Conservation (phyloP, 1,140 invertebrate genomes). For the Drosophila baimaii region DNA sequence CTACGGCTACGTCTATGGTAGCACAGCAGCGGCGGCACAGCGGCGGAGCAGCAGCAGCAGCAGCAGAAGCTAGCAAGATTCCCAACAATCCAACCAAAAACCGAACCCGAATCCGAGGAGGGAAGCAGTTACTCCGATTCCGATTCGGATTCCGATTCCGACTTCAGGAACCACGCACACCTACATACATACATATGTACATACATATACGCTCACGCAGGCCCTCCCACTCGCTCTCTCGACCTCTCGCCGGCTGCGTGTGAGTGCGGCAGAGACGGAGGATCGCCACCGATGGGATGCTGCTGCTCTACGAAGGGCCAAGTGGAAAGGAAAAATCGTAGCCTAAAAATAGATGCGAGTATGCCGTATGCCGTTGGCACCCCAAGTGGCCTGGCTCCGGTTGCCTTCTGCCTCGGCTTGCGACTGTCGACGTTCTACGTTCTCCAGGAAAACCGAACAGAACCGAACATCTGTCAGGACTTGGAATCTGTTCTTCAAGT, state of each 20-base stretch:
- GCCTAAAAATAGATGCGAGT: constrained; percentile 73
- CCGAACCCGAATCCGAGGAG: constrained; percentile 26
- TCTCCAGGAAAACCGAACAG: neutral
- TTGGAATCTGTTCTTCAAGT: neutral
- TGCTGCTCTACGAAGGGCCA: constrained; percentile 53
- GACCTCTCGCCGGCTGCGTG: neutral
- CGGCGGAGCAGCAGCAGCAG: constrained; percentile 13
- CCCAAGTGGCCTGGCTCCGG: constrained; percentile 47
- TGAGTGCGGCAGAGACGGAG: neutral
- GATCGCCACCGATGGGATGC: constrained; percentile 6
- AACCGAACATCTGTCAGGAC: neutral
- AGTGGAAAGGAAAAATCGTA: constrained; percentile 78
- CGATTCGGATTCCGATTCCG: constrained; percentile 41
- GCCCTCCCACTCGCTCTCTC: constrained; percentile 1
- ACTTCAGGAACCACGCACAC: constrained; percentile 45
- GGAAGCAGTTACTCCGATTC: constrained; percentile 60
- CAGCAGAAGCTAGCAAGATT: constrained; percentile 37
- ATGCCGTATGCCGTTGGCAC: constrained; percentile 43
- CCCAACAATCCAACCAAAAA: constrained; percentile 24
- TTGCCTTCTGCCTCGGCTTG: constrained; percentile 22
- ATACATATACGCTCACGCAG: neutral
- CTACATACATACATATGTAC: too few relatives aligned
- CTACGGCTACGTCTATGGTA: constrained; percentile 8
- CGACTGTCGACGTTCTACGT: neutral
- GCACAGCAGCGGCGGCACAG: neutral